Base-by-base conservation (phyloP, 1,140 invertebrate genomes). In the Anastrepha obliqua region DNA sequence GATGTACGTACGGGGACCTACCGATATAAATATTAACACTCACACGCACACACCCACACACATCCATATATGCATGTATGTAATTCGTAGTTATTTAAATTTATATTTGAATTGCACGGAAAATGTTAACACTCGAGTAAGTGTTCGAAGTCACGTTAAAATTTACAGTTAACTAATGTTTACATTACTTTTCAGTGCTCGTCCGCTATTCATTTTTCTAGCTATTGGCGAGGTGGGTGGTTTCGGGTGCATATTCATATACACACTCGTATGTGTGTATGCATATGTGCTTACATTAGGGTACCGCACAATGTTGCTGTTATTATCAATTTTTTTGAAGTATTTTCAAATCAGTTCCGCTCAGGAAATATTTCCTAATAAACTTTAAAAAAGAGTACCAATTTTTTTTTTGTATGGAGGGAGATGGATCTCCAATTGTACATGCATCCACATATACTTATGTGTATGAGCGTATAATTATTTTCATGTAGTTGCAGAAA, bases 201-300 rank as follows among this genome's bases (percentile, higher is more conserved):
- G 17, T 62, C 15, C 15, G 51, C 1, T 62, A 17, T 17, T 17
- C 55, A 58, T 13, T 47, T 44, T 47, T 44, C 15, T 39, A 44
- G 42, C 67, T 74, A n/a, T 74, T 15, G 67, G 17, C 67, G 3
- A 17, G 5, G 67, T 74, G 67, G 67, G 67, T 74, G 67, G 67
- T 42, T 47, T 74, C 39, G 4, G 13, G 17, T 42, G 39, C 39
- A 47, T 42, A 47, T 47, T 15, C 67, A 47, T 5, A 29, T 42
- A 17, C 15, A 70, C 65, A 44, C 6, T 17, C 5, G 51, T 55
- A 55, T 55, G 51, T 55, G 5, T 55, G 51, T 7, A 7, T 7
- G 51, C 51, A 55, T 7, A 55, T 55, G 0, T 55, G 9, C 51
- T 1, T 55, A 55, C 51, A 55, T 55, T 7, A 55, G 51, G 51